Evolutionary conservation across 2,113 vertebrate species (phyloP).

Genomic region (Himantopus leucocephalus): DNA sequence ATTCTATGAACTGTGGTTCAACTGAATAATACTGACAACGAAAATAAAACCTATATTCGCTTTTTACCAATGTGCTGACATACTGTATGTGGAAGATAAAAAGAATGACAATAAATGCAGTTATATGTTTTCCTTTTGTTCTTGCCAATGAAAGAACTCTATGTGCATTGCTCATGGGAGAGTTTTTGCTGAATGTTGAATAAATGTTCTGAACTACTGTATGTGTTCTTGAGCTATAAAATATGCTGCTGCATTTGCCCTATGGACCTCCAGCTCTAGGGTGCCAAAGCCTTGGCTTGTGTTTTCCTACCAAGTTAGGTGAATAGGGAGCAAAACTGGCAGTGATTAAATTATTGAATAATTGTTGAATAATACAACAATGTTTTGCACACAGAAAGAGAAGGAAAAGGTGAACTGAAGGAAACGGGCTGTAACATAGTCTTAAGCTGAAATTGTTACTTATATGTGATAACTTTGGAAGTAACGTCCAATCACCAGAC

Average conservation of each 20-base stretch:
- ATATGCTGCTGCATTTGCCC: not conserved
- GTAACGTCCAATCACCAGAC: not conserved
- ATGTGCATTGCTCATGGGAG: not conserved
- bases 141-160: not conserved
- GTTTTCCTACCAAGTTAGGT: not conserved
- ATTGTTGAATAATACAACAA: not conserved
- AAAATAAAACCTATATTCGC: not conserved
- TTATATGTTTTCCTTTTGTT: not conserved
- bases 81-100: not conserved
- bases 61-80: not conserved
- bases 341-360: not conserved
- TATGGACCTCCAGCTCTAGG: not conserved
- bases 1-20: not conserved
- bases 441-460: not conserved
- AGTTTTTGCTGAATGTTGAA: constrained; percentile 1
- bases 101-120: not conserved
- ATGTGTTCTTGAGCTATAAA: not conserved
- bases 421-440: not conserved
- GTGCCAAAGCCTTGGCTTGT: not conserved
- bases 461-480: not conserved
- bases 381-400: not conserved
- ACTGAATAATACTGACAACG: not conserved
- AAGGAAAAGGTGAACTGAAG: not conserved
- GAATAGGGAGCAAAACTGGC: not conserved
- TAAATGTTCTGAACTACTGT: not conserved